Conservation (phyloP, 2,797 vertebrate genomes). For the Mormyrus hasselquistii region DNA sequence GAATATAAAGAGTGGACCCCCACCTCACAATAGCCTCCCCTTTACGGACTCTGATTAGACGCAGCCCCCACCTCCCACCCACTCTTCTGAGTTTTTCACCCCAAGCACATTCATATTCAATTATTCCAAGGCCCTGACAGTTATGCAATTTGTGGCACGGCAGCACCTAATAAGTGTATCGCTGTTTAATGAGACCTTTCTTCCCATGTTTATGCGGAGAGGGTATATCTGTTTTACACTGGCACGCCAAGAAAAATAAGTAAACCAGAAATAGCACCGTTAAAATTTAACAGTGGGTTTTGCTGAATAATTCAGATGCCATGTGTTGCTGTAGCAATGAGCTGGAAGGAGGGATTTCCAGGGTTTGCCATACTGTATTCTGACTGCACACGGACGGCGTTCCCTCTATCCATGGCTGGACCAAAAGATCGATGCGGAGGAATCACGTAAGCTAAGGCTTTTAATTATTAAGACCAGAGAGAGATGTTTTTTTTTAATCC, state of each 20-base stretch:
- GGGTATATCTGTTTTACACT: neutral
- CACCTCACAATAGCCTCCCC: neutral
- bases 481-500: neutral
- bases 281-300: constrained; percentile 37
- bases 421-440: neutral
- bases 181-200: neutral
- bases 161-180: neutral
- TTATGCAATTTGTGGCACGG: neutral
- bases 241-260: neutral
- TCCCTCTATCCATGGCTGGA: constrained; percentile 21
- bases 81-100: neutral
- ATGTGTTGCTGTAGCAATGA: constrained; percentile 23
- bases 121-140: neutral
- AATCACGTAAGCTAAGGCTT: neutral
- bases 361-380: constrained; percentile 41
- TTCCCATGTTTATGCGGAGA: neutral
- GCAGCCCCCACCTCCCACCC: neutral
- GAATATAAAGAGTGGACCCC: neutral
- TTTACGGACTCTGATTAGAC: neutral
- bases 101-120: neutral
- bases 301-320: constrained; percentile 39
- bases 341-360: constrained; percentile 39
- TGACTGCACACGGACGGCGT: constrained; percentile 21
- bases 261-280: constrained; percentile 32
- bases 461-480: constrained; percentile 4